Percentiles rank a stretch among this genome's conserved stretches.
Conservation (phyloP, 1,140 invertebrate species). For the Anastatus disparis region DNA sequence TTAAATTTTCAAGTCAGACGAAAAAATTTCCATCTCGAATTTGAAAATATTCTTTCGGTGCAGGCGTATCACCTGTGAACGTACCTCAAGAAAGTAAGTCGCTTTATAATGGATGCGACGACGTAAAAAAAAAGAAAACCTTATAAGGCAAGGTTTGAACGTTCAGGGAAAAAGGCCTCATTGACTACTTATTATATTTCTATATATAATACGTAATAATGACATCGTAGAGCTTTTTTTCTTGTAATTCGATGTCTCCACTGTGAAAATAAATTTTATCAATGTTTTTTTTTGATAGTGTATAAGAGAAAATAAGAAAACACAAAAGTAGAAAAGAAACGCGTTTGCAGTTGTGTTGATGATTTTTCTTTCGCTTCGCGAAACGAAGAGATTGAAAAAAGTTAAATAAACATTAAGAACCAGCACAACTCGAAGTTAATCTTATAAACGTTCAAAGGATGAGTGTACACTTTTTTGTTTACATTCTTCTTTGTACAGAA, state of each 20-base stretch:
- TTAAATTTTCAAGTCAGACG: no score
- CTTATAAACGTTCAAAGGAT: conserved; percentile 10
- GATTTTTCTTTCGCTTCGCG: not conserved
- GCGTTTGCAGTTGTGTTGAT: not conserved
- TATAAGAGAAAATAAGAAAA: conserved; percentile 20
- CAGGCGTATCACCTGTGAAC: not conserved
- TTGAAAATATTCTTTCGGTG: not conserved
- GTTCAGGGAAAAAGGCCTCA: conserved; percentile 2
- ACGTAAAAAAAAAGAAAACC: no score
- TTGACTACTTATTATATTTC: conserved; percentile 14
- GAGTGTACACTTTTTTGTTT: conserved; percentile 12
- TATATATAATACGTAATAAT: no score
- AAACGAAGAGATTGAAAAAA: not conserved
- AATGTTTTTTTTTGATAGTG: conserved; percentile 25
- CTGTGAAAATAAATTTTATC: not conserved
- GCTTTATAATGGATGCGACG: not conserved
- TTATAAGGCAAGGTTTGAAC: not conserved
- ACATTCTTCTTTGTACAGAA: conserved; percentile 30
- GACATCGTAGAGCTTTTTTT: not conserved
- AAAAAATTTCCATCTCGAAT: not conserved
- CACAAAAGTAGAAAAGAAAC: conserved; percentile 18
- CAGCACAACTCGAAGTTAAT: not conserved
- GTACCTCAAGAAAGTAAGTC: not conserved
- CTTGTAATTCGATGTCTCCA: not conserved
- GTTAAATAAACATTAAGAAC: no score